Evolutionary conservation across 2,797 vertebrate genomes (phyloP).

Genomic region (Coranthus polyacanthus): DNA sequence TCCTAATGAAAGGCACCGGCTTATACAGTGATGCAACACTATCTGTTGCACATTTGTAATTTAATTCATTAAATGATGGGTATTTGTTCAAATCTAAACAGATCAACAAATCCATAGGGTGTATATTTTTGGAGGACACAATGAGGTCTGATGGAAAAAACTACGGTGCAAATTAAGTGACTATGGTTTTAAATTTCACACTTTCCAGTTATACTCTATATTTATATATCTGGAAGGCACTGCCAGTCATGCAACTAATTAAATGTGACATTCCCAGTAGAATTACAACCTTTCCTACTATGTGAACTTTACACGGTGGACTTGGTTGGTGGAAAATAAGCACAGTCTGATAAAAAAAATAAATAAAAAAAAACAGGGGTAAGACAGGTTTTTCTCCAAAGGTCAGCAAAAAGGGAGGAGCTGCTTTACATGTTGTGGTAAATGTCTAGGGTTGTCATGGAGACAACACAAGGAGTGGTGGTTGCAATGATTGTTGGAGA

Average conservation of each 20-base stretch:
- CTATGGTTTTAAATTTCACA: conserved; percentile 32
- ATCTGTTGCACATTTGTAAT: neutral
- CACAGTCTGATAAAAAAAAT: conserved; percentile 7
- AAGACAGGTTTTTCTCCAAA: conserved; percentile 28
- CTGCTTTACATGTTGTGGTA: conserved; percentile 67
- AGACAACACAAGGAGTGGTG: conserved; percentile 16
- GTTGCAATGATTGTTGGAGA: conserved; percentile 35
- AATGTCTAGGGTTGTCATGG: conserved; percentile 47
- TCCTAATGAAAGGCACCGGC: neutral
- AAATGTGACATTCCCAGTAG: conserved; percentile 13
- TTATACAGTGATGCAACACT: neutral
- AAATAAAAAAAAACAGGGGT: conserved; percentile 5
- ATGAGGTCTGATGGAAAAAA: neutral
- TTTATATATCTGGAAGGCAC: conserved; percentile 19
- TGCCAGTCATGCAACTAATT: conserved; percentile 21
- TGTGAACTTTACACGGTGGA: conserved; percentile 2
- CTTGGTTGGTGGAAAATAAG: conserved; percentile 4
- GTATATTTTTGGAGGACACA: neutral
- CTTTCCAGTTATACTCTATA: conserved; percentile 22
- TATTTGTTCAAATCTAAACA: conserved; percentile 2
- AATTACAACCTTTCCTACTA: neutral
- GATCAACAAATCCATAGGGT: neutral
- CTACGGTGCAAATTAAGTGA: conserved; percentile 7
- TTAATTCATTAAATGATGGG: neutral
- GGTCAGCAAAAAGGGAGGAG: conserved; percentile 52